Base-by-base conservation (phyloP, 2,113 vertebrate species). In the Percina caprodes region DNA sequence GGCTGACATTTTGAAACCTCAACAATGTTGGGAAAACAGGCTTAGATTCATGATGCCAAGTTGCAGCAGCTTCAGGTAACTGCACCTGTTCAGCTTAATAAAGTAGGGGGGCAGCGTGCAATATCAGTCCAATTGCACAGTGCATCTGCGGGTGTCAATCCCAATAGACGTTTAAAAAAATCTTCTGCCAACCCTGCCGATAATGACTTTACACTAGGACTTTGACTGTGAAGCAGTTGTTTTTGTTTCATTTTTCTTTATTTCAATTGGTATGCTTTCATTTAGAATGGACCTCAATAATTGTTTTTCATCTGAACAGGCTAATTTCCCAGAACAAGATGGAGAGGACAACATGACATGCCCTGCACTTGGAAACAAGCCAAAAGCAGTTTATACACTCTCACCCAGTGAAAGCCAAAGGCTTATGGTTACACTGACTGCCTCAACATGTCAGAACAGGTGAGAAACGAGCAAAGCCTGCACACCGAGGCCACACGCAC, bases 401-500 rank as follows among this genome's bases (percentile, higher is more conserved):
- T 51, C 70, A 58, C 10, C 26, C n/a, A n/a, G 24, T 48, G 2
- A 51, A 76, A 69, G n/a, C 24, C 24, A 39, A 58, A 14, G 9
- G 72, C 3, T 80, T 55, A n/a, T 0, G 71, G 39, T 79, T 71
- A 54, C 67, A 68, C 74, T 79, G 67, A 82, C 82, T 39, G 78
- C 13, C 6, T 49, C 7, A 26, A 77, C 82, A 18, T 79, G 88
- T 69, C 66, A 48, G 15, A 68, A 76, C 84, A 91, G 62, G 82
- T 69, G 54, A 83, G 54, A 77, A 54, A 79, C 46, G 75, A 69
- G 59, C 26, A 51, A 62, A 49, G 26, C 24, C 52, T 19, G 12
- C 45, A 66, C 48, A 9, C 23, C 14, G 12, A 71, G 30, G 26
- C 18, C 45, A 35, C 21, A 30, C 96, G 94, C 92, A 98, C 98